Base-by-base conservation (phyloP, 2,888 invertebrate genomes). In the Dryobota labecula region DNA sequence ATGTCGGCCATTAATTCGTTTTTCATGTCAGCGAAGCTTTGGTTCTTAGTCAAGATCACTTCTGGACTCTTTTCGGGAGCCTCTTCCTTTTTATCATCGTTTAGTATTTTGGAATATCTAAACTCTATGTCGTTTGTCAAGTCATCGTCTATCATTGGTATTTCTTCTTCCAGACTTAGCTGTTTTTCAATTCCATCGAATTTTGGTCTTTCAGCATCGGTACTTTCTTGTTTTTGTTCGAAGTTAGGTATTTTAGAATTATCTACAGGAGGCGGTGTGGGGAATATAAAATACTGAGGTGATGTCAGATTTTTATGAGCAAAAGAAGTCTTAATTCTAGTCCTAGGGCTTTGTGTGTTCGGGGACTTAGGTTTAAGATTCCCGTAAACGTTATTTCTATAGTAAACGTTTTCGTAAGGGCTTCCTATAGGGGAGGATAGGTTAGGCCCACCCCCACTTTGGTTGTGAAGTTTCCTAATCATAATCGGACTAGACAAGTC, bases 391-490 rank as follows among this genome's bases (percentile, higher is more conserved):
- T 93, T 93, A 71, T 92, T 93, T 80, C 96, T 93, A 33, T 94
- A 91, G 62, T 95, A 94, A 2, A 97, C 96, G 88, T 97, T 97
- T 90, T 97, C 97, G 84, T 97, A 97, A 0, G 97, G 96, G 83
- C 96, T 96, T 6, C 91, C 90, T 69, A 92, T 86, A 0, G 94
- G 93, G 0, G 94, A 93, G 0, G 90, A 80, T 4, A 86, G 73
- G 33, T 74, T 78, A 11, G 86, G 84, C 73, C 68, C 83, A 54
- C 84, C 78, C 36, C 80, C 85, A 30, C 88, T 92, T 85, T 92
- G 92, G 85, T 91, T 76, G 13, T 86, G 81, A 20, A 90, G 78
- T 84, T 93, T 95, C 66, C 94, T 92, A 80, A 95, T 93, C 90
- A 95, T 90, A 51, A 94, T 89, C 0, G 95, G 95, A 91, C 95